Conservation (phyloP, 2,888 invertebrate genomes). For the Nowickia ferox region DNA sequence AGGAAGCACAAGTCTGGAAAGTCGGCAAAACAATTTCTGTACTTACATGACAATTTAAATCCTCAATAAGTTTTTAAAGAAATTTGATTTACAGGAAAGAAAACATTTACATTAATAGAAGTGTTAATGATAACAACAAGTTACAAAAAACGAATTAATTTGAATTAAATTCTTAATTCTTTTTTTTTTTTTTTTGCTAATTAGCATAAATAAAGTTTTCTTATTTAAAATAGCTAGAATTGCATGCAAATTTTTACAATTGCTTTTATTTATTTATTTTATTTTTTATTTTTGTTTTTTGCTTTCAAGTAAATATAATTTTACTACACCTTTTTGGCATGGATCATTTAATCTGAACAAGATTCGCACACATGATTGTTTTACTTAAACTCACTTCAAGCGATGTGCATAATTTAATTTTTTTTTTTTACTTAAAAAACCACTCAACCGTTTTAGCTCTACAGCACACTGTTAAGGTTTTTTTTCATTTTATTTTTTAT, state of each 20-base stretch:
- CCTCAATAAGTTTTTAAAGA: not conserved
- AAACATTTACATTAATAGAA: conserved; percentile 7
- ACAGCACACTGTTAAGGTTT: not conserved
- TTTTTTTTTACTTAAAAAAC: conserved; percentile 19
- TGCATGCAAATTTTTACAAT: conserved; percentile 57
- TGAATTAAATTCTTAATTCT: conserved; percentile 14
- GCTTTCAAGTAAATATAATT: conserved; percentile 30
- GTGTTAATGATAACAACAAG: conserved; percentile 54
- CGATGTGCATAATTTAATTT: conserved; percentile 65
- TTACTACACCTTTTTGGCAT: conserved; percentile 59
- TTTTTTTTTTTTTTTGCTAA: conserved; percentile 19
- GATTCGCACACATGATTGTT: conserved; percentile 48
- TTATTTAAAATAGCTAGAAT: conserved; percentile 35
- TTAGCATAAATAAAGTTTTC: conserved; percentile 42
- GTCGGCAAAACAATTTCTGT: conserved; percentile 39
- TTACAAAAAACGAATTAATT: conserved; percentile 1
- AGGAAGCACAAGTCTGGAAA: not conserved
- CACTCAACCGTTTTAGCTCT: conserved; percentile 33
- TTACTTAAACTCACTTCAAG: conserved; percentile 35
- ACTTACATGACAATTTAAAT: conserved; percentile 7
- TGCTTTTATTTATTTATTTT: conserved; percentile 10
- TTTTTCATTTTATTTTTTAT: conserved; percentile 13
- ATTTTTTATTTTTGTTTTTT: conserved; percentile 15
- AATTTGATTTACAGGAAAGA: conserved; percentile 21
- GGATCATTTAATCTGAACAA: conserved; percentile 64